Conservation (phyloP, 1,140 invertebrate species). For the Zaprionus africanus region DNA sequence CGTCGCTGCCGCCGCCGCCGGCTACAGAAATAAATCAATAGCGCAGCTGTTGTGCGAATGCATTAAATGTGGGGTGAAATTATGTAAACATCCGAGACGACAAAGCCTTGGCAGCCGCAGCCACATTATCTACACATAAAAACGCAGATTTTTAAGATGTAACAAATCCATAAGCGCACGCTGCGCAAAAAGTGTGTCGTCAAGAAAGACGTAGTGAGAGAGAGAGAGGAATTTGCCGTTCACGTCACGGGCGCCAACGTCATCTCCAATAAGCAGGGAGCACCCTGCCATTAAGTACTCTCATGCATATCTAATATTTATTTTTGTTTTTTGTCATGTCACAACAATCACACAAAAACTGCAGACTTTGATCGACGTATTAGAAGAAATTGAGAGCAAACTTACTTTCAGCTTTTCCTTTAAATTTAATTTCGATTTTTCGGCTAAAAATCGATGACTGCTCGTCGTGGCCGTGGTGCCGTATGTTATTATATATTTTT, state of each 20-base stretch:
- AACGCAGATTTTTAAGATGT: conserved; percentile 32
- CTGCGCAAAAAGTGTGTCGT: conserved; percentile 17
- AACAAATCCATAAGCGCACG: conserved; percentile 18
- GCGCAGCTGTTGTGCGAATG: conserved; percentile 46
- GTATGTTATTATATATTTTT: conserved; percentile 20
- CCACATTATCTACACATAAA: conserved; percentile 16
- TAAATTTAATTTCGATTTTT: conserved; percentile 37
- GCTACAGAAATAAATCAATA: conserved; percentile 53
- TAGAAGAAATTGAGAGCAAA: conserved; percentile 22
- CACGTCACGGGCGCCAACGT: conserved; percentile 55
- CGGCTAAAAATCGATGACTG: conserved; percentile 63
- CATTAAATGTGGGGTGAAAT: conserved; percentile 43
- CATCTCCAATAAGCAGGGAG: conserved; percentile 31
- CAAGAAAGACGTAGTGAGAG: neutral
- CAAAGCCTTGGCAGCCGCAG: conserved; percentile 25
- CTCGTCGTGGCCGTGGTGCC: conserved; percentile 25
- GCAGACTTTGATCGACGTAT: neutral
- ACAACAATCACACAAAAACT: conserved; percentile 14
- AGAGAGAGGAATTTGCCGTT: conserved; percentile 22
- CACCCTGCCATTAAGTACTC: conserved; percentile 22
- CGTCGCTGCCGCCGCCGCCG: conserved; percentile 29
- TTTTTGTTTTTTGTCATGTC: conserved; percentile 10
- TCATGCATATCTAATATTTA: conserved; percentile 16
- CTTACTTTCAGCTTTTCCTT: conserved; percentile 56
- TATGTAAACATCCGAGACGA: conserved; percentile 48